These are phyloP conservation scores for Drosophila hamatofila DNA, from an alignment of 2,888 invertebrate species.

Conservation along the genomic window DNA sequence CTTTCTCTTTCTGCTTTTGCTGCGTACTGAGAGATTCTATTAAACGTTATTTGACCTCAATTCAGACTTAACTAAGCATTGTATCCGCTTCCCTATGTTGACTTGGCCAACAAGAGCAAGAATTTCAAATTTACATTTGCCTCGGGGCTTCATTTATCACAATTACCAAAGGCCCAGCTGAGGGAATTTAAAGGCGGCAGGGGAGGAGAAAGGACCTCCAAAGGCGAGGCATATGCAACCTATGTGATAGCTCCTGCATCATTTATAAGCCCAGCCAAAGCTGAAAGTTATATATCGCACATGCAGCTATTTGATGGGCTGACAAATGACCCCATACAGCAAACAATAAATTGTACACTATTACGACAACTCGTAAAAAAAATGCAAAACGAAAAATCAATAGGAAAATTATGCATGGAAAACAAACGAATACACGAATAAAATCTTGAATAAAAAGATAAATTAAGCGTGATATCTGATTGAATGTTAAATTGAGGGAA, in stretches of 20 bases:
- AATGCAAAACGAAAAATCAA: slow-evolving; percentile 36
- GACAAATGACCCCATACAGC: slow-evolving; percentile 11
- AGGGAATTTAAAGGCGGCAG: neutral
- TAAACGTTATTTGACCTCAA: slow-evolving; percentile 53
- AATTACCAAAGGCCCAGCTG: slow-evolving; percentile 12
- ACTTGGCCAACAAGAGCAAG: neutral
- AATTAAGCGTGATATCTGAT: neutral
- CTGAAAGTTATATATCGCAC: neutral
- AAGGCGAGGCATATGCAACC: neutral
- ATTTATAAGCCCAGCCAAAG: slow-evolving; percentile 26
- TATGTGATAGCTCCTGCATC: slow-evolving; percentile 20
- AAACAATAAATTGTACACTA: slow-evolving; percentile 22
- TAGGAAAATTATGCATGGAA: slow-evolving; percentile 23
- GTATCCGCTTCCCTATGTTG: slow-evolving; percentile 12
- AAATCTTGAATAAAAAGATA: neutral
- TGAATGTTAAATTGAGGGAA: neutral
- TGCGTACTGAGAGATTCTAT: slow-evolving; percentile 35
- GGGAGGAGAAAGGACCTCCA: neutral
- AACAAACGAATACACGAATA: neutral
- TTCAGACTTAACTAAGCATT: slow-evolving; percentile 39
- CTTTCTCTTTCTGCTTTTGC: neutral
- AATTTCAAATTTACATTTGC: slow-evolving; percentile 34
- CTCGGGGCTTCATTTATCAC: slow-evolving; percentile 30
- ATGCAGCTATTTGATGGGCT: slow-evolving; percentile 3
- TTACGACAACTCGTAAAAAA: neutral